Evolutionary conservation across 2,888 invertebrate genomes (phyloP), one percentile per base, ranked within the genome.

Genomic region (Girardia tigrina): DNA sequence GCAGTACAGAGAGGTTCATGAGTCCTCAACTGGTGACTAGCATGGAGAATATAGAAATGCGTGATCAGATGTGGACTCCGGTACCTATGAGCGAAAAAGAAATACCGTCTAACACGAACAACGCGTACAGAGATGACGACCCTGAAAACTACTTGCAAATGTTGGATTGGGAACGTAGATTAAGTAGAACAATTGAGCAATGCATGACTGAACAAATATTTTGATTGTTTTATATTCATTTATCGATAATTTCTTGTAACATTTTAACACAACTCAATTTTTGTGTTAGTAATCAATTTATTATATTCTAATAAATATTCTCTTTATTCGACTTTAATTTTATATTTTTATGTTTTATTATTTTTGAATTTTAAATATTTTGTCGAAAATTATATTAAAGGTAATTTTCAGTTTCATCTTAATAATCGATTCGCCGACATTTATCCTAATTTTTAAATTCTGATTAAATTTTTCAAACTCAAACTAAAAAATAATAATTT

Each of bases 21-120:
- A 56, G 56, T 16, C 56, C 56, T n/a, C 56, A 56, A 56, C 56
- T 56, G n/a, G 56, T 56, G n/a, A 56, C 56, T 20, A 56, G 56
- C n/a, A 56, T 56, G 56, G 56, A 56, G n/a, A 56, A 56, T 23
- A 56, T 56, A 8, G 56, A 56, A 56, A 56, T n/a, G 2, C 56
- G 56, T 56, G 56, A 56, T 56, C 56, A 56, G n/a, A 56, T 56
- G 56, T 56, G 56, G 56, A 56, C 56, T 4, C 56, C 56, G n/a
- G 56, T 56, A 6, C 56, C 56, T 20, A 4, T 56, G 56, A 56
- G 56, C 23, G 56, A 56, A n/a, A n/a, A 56, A 4, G 56, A 56
- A n/a, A 12, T 56, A 8, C 56, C 56, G 23, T 20, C 56, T n/a
- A 56, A 56, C 23, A 56, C 56, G 2, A 56, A 56, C 56, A 56